A percentile compares a stretch with the other conserved stretches of the same genome.
phyloP scores from a whole-genome alignment of 2,888 invertebrate genomes.

The Leucozona laternaria region DNA sequence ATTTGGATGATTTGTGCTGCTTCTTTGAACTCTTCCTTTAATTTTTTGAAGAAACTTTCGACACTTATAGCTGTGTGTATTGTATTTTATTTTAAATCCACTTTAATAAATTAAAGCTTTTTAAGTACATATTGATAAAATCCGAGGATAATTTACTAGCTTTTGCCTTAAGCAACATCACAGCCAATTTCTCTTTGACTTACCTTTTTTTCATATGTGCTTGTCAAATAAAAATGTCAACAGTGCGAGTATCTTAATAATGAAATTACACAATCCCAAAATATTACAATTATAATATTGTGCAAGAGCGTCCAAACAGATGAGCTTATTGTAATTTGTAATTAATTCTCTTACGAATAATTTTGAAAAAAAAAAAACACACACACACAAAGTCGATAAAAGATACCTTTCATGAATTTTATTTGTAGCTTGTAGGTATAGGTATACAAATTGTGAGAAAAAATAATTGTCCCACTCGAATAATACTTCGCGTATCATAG shows the following conservation, averaged over 20 bases:
- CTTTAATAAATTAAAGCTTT: too few species aligned
- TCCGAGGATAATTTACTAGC: background rate
- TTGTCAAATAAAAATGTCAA: slow-evolving; percentile 1
- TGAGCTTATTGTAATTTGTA: slow-evolving; percentile 32
- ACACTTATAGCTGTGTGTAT: too few species aligned
- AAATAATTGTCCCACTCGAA: slow-evolving; percentile 26
- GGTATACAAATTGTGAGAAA: slow-evolving; percentile 13
- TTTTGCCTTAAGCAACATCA: background rate
- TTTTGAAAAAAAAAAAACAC: background rate
- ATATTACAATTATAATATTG: background rate
- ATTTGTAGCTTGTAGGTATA: background rate
- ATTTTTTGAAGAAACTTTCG: too few species aligned
- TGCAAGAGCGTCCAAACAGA: background rate
- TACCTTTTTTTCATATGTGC: background rate
- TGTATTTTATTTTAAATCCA: too few species aligned
- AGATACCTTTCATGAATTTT: background rate
- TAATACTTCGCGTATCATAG: slow-evolving; percentile 26
- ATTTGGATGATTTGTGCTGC: too few species aligned
- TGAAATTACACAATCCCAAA: background rate
- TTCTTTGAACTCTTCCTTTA: too few species aligned
- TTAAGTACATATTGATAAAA: too few species aligned
- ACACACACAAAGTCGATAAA: background rate
- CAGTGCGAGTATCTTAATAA: background rate
- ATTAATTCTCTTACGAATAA: slow-evolving; percentile 1
- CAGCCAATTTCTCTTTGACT: background rate